Conservation (phyloP, 2,888 invertebrate species). For the Eutolmus rufibarbis region DNA sequence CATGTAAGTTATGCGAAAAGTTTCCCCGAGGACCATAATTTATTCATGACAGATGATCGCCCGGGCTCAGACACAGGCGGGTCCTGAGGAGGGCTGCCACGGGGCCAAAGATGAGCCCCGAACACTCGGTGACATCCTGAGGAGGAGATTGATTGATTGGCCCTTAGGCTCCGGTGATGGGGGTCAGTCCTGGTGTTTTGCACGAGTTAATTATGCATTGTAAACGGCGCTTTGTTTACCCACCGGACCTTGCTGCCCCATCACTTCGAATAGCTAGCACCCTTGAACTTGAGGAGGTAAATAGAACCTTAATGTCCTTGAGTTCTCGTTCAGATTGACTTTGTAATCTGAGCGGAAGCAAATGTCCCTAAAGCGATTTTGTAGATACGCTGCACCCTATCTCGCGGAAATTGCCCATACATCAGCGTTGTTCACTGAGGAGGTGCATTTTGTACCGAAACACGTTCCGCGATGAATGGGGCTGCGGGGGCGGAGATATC, state of each 20-base stretch:
- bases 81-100: background rate
- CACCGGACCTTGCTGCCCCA: background rate
- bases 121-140: constrained; percentile 7
- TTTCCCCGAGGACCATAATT: constrained; percentile 43
- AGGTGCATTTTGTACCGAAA: background rate
- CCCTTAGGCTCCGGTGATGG: constrained; percentile 8
- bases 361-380: background rate
- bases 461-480: background rate
- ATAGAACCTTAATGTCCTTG: background rate
- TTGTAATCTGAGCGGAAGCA: background rate
- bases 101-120: background rate
- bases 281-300: background rate
- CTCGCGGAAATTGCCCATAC: background rate
- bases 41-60: constrained; percentile 46
- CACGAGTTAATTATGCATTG: constrained; percentile 29
- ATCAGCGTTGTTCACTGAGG: background rate
- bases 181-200: constrained; percentile 14
- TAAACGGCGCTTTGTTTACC: background rate
- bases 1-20: constrained; percentile 44
- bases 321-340: background rate
- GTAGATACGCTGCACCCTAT: background rate
- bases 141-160: constrained; percentile 34
- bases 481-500: background rate
- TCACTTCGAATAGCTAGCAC: background rate
- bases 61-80: background rate